Evolutionary conservation across 2,113 vertebrate genomes (phyloP).

Genomic region (Gasterosteus nipponicus): DNA sequence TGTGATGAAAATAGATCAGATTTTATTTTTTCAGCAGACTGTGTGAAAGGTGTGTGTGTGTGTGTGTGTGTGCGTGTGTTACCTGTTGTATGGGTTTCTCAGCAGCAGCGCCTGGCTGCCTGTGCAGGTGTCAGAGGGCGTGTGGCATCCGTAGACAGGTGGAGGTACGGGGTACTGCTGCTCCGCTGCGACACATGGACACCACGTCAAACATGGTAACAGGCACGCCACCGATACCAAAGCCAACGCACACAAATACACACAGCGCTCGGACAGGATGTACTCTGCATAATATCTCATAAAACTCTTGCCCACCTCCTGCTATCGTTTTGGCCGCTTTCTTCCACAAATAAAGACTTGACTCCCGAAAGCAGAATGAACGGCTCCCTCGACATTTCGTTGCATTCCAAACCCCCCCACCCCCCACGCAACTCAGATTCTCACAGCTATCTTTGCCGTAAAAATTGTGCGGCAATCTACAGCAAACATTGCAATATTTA

Average conservation of each 20-base stretch:
- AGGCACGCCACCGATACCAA: not conserved
- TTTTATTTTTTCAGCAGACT: not conserved
- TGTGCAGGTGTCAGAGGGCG: constrained; percentile 92
- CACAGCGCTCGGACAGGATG: not conserved
- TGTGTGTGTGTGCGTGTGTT: constrained; percentile 52
- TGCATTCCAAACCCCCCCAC: constrained; percentile 54
- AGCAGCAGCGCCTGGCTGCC: constrained; percentile 95
- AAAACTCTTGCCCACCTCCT: constrained; percentile 1
- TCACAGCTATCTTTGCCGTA: constrained; percentile 34
- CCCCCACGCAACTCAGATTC: constrained; percentile 27
- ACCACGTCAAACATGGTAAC: constrained; percentile 5
- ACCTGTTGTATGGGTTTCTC: constrained; percentile 98
- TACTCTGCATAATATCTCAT: not conserved
- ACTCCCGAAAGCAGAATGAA: constrained; percentile 44
- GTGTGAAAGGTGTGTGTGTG: constrained; percentile 9
- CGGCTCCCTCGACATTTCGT: constrained; percentile 63
- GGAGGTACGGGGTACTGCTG: constrained; percentile 96
- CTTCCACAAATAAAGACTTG: constrained; percentile 30
- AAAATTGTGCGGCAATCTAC: constrained; percentile 22
- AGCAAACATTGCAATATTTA: constrained; percentile 61
- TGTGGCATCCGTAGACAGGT: constrained; percentile 96
- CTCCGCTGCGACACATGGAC: constrained; percentile 83
- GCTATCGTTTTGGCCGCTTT: constrained; percentile 1
- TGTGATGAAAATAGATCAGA: constrained; percentile 40
- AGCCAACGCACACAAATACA: no score